Evolutionary conservation across 2,113 vertebrate species (phyloP), one percentile per base, ranked within the genome.

Genomic region (Acanthisitta chloris): DNA sequence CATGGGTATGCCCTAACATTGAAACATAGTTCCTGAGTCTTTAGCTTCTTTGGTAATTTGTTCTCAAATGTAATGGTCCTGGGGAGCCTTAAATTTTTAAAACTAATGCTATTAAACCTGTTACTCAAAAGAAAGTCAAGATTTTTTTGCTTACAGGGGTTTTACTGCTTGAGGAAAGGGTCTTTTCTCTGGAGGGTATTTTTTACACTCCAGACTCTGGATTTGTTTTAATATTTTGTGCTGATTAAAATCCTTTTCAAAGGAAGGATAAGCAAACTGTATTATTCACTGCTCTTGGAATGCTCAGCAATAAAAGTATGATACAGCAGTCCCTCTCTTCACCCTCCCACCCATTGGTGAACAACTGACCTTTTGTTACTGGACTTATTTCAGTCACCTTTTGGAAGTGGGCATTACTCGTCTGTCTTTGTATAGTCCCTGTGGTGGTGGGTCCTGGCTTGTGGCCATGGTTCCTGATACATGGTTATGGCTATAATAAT

Each of bases 401-500:
- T 3, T 40, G 69, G 29, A 51, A 52, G 52, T 5, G n/a, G 5
- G n/a, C 5, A 0, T 57, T 21, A 3, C 4, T 29, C 18, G 1
- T 5, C 45, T 36, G 20, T 4, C 18, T 49, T 34, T 9, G 43
- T 49, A 8, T 12, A 10, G 42, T 24, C n/a, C 31, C 31, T 4
- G 6, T 0, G 0, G 58, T 23, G 51, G 28, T 12, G 51, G 29
- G 33, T 29, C 40, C 40, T 34, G 58, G 6, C 42, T 8, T 3
- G 4, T 11, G 69, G 34, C 65, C 5, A 1, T 3, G 11, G 8
- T 21, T 57, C 33, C 29, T 24, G 13, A 6, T 14, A 3, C 1
- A 5, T 3, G 10, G 20, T 13, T 40, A 4, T 33, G 46, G 12
- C 24, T 57, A 12, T 17, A 49, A 1, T 4, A 12, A 8, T 3